Evolutionary conservation across 2,113 vertebrate genomes (phyloP).

Genomic region (Sinosuthora webbiana): DNA sequence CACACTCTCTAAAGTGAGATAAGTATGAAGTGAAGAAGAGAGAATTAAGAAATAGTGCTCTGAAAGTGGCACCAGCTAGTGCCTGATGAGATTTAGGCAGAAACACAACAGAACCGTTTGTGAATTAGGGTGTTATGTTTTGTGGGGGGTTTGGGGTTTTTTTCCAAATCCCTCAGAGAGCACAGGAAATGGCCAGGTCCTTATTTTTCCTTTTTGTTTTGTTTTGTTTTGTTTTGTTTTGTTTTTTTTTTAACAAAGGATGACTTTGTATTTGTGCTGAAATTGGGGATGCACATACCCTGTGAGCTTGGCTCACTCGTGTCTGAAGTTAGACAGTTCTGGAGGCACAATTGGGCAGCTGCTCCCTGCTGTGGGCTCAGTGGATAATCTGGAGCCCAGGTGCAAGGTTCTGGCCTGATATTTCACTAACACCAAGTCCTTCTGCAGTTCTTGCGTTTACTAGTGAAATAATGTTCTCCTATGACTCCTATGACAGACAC

Average conservation of each 20-base stretch:
- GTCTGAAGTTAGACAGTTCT: neutral
- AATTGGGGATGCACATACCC: neutral
- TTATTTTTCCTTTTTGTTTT: neutral
- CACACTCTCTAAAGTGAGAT: conserved; percentile 66
- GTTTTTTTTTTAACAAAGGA: neutral
- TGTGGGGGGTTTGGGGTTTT: neutral
- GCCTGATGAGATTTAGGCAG: conserved; percentile 23
- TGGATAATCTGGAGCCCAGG: neutral
- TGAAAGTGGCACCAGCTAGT: conserved; percentile 11
- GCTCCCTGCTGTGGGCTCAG: neutral
- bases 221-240: neutral
- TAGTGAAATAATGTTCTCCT: neutral
- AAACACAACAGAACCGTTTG: conserved; percentile 11
- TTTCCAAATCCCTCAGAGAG: neutral
- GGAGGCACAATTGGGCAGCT: neutral
- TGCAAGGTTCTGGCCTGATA: neutral
- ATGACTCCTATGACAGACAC: neutral
- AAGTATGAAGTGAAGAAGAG: conserved; percentile 59
- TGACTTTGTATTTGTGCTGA: neutral
- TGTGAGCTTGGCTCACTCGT: neutral
- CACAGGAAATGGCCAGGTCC: neutral
- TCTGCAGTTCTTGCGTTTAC: neutral
- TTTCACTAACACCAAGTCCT: neutral
- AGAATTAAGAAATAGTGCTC: conserved; percentile 55
- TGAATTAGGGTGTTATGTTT: neutral